Evolutionary conservation across 1,140 invertebrate genomes (phyloP), one percentile per base, ranked within the genome.

Genomic region (Euura lappo): DNA sequence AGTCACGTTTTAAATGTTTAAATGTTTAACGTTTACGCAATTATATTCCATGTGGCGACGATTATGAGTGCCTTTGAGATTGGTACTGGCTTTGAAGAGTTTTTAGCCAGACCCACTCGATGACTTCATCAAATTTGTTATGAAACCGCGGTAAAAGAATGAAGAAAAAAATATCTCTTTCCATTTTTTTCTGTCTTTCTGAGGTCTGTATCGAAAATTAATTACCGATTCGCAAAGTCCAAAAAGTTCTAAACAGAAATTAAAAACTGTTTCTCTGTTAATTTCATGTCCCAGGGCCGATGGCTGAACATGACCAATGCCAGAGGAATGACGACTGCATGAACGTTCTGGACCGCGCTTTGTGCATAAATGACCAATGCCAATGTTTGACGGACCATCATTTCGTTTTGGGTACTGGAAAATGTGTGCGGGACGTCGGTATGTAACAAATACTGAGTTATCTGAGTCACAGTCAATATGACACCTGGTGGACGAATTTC

Each of bases 281-380:
- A 28, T 28, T 28, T 1, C 28, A 28, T 28, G 28, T 28, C 28
- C 28, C 0, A 28, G 28, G 0, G 28, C 80, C 81, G 0, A 6
- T 0, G 2, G 65, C 6, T 1, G 68, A 68, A 7, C 75, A 72
- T 0, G 81, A 83, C 71, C 64, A 1, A 44, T 83, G 81, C 67
- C 79, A 81, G 43, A 51, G 60, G 6, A 68, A 69, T 28, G 74
- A 75, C 42, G 74, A 80, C 2, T 83, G 81, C 69, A 68, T 73
- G 6, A 79, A 81, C 2, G 67, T 51, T 1, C 46, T 83, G 10
- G 66, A 46, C 10, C 69, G 44, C 4, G 78, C 81, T 2, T 45
- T 71, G 8, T 83, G 81, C 68, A 72, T 80, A 65, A 68, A 74
- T 10, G 71, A 71, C 4, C 68, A 69, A 6, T 83, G 81, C 6